Percentiles rank a stretch among this genome's conserved stretches.
phyloP scores from a whole-genome alignment of 2,797 vertebrate species.

The Crocodylus rhombifer region DNA sequence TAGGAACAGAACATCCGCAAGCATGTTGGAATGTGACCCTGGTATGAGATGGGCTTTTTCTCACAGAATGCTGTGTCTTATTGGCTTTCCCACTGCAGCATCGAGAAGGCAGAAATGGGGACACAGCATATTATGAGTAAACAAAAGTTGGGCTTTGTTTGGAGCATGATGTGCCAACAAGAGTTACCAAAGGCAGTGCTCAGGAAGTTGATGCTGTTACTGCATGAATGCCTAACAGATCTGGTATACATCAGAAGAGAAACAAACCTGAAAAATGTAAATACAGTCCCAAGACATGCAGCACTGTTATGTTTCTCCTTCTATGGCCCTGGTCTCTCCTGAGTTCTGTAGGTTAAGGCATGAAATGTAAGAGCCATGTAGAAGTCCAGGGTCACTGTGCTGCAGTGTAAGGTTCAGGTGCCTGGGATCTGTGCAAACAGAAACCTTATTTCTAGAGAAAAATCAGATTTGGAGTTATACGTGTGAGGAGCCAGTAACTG shows the following conservation, averaged over 20 bases:
- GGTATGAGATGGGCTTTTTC: constrained; percentile 53
- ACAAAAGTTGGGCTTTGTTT: background rate
- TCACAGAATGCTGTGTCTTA: background rate
- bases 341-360: background rate
- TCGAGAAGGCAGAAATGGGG: constrained; percentile 10
- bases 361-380: background rate
- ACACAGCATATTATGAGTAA: constrained; percentile 32
- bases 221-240: background rate
- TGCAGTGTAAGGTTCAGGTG: background rate
- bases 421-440: background rate
- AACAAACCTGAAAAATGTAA: background rate
- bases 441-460: background rate
- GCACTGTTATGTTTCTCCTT: background rate
- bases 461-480: background rate
- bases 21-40: constrained; percentile 64
- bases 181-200: background rate
- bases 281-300: background rate
- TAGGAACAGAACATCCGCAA: constrained; percentile 56
- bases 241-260: background rate
- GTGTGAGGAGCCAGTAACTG: background rate
- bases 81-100: background rate
- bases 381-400: background rate
- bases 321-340: background rate
- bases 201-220: background rate
- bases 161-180: rapidly evolving